Conservation (phyloP, 2,797 vertebrate species). For the Loris lydekkerianus region DNA sequence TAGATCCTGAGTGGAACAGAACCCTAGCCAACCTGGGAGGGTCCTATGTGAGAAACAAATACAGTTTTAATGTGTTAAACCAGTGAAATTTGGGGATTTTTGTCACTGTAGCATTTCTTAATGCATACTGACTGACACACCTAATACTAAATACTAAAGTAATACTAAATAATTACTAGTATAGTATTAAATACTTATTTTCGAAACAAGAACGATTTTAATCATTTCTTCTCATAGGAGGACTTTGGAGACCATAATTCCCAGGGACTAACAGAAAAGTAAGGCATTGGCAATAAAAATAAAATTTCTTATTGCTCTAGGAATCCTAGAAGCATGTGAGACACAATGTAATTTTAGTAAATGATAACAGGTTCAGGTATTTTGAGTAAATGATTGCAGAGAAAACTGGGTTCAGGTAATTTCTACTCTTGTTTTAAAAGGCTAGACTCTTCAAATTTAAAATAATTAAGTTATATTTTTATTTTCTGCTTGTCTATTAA, state of each 20-base stretch:
- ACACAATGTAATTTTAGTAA: slow-evolving; percentile 18
- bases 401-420: not conserved
- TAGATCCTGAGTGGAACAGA: not conserved
- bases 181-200: not conserved
- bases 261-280: not conserved
- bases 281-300: not conserved
- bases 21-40: not conserved
- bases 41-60: not conserved
- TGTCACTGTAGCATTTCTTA: not conserved
- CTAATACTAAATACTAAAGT: not conserved
- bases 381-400: slow-evolving; percentile 12
- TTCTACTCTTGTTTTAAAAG: not conserved
- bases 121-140: not conserved
- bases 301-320: slow-evolving; percentile 8
- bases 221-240: not conserved
- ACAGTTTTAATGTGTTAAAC: not conserved
- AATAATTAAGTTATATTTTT: slow-evolving; percentile 28
- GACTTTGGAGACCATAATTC: not conserved
- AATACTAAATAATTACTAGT: not conserved
- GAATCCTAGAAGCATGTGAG: not conserved
- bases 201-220: not conserved
- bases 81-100: not conserved
- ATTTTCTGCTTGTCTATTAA: slow-evolving; percentile 9
- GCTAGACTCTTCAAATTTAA: not conserved
- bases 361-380: slow-evolving; percentile 18